A percentile compares a stretch with the other conserved stretches of the same genome.
These are phyloP conservation scores for Tenebrosternarchus preto DNA, from an alignment of 2,113 vertebrate species.

Conservation along the genomic window DNA sequence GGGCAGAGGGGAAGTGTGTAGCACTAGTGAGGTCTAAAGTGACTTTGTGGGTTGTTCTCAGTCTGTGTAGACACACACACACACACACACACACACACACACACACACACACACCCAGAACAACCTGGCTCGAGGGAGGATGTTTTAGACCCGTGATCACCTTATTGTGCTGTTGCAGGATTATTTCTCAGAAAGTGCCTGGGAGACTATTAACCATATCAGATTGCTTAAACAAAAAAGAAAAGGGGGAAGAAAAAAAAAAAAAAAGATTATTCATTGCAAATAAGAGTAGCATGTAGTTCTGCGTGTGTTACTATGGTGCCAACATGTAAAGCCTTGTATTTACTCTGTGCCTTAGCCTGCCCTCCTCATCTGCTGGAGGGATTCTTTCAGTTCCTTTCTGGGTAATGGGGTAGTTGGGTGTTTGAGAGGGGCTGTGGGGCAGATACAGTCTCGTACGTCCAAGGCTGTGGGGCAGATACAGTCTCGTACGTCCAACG, in stretches of 20 bases:
- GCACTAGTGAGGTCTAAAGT: conserved; percentile 35
- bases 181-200: conserved; percentile 49
- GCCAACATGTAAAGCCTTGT: conserved; percentile 56
- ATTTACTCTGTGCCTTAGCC: conserved; percentile 45
- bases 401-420: background rate
- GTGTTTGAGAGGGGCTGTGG: background rate
- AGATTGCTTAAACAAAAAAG: background rate
- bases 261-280: conserved; percentile 21
- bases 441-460: too few species aligned
- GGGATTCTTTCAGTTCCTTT: conserved; percentile 15
- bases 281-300: conserved; percentile 54
- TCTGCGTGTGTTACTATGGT: conserved; percentile 68
- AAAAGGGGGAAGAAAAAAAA: conserved; percentile 11
- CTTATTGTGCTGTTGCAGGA: conserved; percentile 37
- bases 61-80: conserved; percentile 11
- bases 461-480: too few species aligned
- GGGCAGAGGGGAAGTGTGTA: conserved; percentile 26
- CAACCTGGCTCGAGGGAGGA: conserved; percentile 33
- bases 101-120: too few species aligned
- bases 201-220: conserved; percentile 10
- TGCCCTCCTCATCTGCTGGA: conserved; percentile 41
- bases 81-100: conserved; percentile 21
- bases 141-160: conserved; percentile 37
- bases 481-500: too few species aligned
- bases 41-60: conserved; percentile 30